Conservation (phyloP, 2,888 invertebrate species). For the Apeira syringaria region DNA sequence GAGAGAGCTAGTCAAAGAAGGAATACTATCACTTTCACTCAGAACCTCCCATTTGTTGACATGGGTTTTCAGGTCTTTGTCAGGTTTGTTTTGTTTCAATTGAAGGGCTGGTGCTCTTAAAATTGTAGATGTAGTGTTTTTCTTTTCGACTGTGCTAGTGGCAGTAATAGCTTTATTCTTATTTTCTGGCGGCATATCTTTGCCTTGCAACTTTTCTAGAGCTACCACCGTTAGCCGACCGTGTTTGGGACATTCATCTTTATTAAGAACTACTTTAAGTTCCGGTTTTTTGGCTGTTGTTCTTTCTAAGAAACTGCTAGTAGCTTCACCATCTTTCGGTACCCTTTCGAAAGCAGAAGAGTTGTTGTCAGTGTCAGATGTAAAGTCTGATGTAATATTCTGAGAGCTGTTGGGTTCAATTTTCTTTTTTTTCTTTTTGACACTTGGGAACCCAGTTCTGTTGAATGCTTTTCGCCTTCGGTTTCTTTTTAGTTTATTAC, state of each 20-base stretch:
- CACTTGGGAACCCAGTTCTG: slow-evolving; percentile 93
- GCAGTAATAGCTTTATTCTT: slow-evolving; percentile 47
- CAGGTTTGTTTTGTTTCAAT: slow-evolving; percentile 66
- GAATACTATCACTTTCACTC: slow-evolving; percentile 85
- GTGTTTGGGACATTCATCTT: slow-evolving; percentile 77
- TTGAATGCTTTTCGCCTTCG: slow-evolving; percentile 91
- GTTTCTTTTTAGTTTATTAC: slow-evolving; percentile 67
- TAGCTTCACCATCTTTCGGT: slow-evolving; percentile 87
- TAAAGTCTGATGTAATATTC: slow-evolving; percentile 57
- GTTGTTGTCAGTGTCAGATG: slow-evolving; percentile 70
- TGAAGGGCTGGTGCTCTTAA: slow-evolving; percentile 72
- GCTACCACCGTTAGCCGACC: slow-evolving; percentile 85
- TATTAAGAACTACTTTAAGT: slow-evolving; percentile 75
- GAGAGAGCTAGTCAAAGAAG: slow-evolving; percentile 73
- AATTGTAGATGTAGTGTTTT: slow-evolving; percentile 57
- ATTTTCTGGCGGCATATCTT: slow-evolving; percentile 53
- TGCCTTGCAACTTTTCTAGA: slow-evolving; percentile 84
- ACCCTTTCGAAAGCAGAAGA: slow-evolving; percentile 85
- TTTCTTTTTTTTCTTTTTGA: slow-evolving; percentile 92
- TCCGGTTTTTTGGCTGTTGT: slow-evolving; percentile 75
- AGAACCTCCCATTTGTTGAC: slow-evolving; percentile 83
- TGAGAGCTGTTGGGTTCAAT: slow-evolving; percentile 49
- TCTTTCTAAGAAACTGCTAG: slow-evolving; percentile 86
- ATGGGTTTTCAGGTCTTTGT: slow-evolving; percentile 68
- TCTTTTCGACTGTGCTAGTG: slow-evolving; percentile 48